Evolutionary conservation across 2,888 invertebrate genomes (phyloP).

Genomic region (Acronicta leporina): DNA sequence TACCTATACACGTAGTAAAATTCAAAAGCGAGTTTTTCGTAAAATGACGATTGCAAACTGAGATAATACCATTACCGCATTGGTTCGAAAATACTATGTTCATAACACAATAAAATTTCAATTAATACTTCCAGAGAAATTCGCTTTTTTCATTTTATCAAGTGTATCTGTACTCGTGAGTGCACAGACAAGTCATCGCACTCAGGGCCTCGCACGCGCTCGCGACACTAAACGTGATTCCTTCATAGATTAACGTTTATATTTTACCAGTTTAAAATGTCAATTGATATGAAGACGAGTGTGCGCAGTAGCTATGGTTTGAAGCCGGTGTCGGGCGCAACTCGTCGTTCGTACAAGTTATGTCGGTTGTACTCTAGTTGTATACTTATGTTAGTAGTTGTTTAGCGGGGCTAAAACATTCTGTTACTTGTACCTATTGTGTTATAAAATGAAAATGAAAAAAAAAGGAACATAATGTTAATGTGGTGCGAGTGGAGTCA

Average conservation of each 20-base stretch:
- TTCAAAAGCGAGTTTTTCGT: no score
- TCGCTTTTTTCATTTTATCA: no score
- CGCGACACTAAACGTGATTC: conserved; percentile 69
- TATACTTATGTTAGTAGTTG: conserved; percentile 79
- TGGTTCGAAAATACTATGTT: no score
- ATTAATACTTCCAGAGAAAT: no score
- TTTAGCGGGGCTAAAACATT: conserved; percentile 80
- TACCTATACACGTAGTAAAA: no score
- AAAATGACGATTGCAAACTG: no score
- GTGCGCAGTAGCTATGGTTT: conserved; percentile 45
- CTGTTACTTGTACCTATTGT: conserved; percentile 77
- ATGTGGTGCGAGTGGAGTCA: conserved; percentile 85
- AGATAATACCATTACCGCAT: no score
- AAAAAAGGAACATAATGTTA: conserved; percentile 65
- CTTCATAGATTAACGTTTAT: conserved; percentile 79
- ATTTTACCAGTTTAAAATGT: conserved; percentile 80
- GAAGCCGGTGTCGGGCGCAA: neutral
- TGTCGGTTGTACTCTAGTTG: conserved; percentile 81
- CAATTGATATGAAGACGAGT: conserved; percentile 75
- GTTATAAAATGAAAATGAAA: conserved; percentile 73
- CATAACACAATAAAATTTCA: no score
- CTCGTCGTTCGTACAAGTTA: conserved; percentile 70
- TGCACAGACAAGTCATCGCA: neutral
- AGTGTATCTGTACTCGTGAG: neutral
- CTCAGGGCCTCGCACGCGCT: conserved; percentile 23